Conservation (phyloP, 2,113 vertebrate genomes). For the Anarhynchus alexandrinus region DNA sequence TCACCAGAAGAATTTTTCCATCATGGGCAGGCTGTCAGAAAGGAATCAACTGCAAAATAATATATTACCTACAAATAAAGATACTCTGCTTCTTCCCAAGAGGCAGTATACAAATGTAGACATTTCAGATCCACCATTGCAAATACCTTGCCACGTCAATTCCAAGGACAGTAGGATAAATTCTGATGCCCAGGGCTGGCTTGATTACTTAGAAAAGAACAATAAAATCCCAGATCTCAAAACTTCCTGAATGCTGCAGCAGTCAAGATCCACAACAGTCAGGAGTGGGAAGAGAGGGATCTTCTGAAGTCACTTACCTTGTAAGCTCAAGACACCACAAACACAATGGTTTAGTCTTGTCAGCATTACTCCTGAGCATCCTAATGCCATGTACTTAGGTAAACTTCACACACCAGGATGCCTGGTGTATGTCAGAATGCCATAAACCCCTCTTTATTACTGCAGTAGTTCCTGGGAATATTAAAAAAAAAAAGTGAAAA, state of each 20-base stretch:
- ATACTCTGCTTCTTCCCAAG: neutral
- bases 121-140: neutral
- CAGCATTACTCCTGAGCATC: neutral
- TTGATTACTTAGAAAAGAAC: neutral
- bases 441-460: neutral
- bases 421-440: neutral
- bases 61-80: neutral
- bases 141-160: neutral
- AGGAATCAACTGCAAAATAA: neutral
- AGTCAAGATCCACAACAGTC: neutral
- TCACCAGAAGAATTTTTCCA: neutral
- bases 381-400: neutral
- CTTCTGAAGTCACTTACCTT: neutral
- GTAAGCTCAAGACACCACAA: neutral
- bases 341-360: neutral
- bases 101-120: neutral
- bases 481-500: neutral
- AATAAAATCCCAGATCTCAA: neutral
- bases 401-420: neutral
- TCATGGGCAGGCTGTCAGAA: neutral
- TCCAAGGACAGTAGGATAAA: neutral
- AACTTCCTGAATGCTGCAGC: neutral
- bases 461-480: neutral
- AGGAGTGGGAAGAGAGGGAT: neutral
- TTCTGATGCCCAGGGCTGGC: neutral